Conservation (phyloP, 2,113 vertebrate genomes). For the Trematomus loennbergii region DNA sequence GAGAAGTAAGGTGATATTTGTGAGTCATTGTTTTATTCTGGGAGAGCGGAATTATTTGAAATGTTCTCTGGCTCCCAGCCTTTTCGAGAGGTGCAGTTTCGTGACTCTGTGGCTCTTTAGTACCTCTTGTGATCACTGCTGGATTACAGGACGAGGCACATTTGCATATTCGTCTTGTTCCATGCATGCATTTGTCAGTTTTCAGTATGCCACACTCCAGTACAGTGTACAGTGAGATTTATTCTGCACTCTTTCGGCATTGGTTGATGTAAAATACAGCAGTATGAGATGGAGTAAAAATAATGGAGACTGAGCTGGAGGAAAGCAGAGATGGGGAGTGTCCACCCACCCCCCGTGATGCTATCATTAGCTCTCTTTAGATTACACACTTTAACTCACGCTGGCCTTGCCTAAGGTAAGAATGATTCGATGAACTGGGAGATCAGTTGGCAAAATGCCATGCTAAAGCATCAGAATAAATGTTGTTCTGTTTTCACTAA, state of each 20-base stretch:
- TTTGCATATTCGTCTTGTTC: constrained; percentile 62
- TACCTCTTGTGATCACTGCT: constrained; percentile 70
- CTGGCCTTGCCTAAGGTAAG: constrained; percentile 68
- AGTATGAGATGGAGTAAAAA: constrained; percentile 17
- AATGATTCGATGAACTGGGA: constrained; percentile 60
- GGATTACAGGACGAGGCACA: constrained; percentile 64
- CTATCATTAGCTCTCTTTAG: constrained; percentile 73
- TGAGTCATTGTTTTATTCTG: constrained; percentile 78
- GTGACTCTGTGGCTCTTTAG: constrained; percentile 51
- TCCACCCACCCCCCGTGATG: constrained; percentile 43
- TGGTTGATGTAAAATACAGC: constrained; percentile 13
- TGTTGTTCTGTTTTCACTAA: constrained; percentile 53
- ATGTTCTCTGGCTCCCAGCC: constrained; percentile 59
- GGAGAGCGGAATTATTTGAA: constrained; percentile 70
- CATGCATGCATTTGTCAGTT: constrained; percentile 43
- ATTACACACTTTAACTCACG: constrained; percentile 68
- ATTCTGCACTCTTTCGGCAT: constrained; percentile 23
- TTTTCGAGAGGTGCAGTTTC: constrained; percentile 55
- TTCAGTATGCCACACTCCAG: constrained; percentile 13
- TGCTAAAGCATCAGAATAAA: constrained; percentile 38
- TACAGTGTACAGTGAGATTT: constrained; percentile 1
- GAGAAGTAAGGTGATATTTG: constrained; percentile 72
- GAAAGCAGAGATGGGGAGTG: constrained; percentile 3
- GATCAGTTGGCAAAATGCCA: constrained; percentile 60
- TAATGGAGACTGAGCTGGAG: not conserved